Percentiles rank a stretch among this genome's conserved stretches.
These are phyloP conservation scores for Collichthys lucidus DNA, from an alignment of 2,113 vertebrate species.

Conservation along the genomic window DNA sequence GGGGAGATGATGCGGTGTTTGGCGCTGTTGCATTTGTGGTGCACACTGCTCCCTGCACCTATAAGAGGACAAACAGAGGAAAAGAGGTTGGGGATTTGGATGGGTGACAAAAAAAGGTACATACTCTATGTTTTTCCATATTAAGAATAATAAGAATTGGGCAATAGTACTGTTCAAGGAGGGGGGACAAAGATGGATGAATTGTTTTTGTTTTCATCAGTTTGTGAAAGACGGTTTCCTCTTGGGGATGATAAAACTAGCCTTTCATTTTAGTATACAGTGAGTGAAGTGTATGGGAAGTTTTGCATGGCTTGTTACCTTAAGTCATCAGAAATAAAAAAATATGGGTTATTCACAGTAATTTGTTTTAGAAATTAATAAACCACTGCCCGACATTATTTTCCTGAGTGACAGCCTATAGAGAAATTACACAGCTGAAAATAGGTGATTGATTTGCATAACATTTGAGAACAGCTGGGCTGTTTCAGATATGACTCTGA, in stretches of 20 bases:
- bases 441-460: constrained; percentile 40
- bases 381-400: constrained; percentile 22
- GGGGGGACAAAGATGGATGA: constrained; percentile 31
- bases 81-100: constrained; percentile 41
- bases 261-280: constrained; percentile 3
- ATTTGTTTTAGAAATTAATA: constrained; percentile 37
- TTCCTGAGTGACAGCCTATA: constrained; percentile 13
- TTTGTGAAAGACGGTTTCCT: constrained; percentile 7
- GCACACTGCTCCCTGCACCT: constrained; percentile 98
- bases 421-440: constrained; percentile 44
- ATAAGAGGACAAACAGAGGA: constrained; percentile 51
- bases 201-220: constrained; percentile 31
- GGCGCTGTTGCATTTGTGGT: constrained; percentile 99
- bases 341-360: constrained; percentile 5
- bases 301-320: constrained; percentile 30
- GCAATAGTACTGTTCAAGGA: constrained; percentile 9
- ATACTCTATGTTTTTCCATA: background rate
- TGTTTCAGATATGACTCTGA: constrained; percentile 52
- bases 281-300: constrained; percentile 12
- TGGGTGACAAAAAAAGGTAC: background rate
- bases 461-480: constrained; percentile 48
- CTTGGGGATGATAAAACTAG: constrained; percentile 24
- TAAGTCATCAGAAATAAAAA: constrained; percentile 29
- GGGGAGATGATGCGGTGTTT: constrained; percentile 99
- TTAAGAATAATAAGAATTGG: constrained; percentile 3